Percentiles rank a stretch among this genome's conserved stretches.
These are phyloP conservation scores for Parascotia fuliginaria DNA, from an alignment of 2,888 invertebrate genomes.

Conservation along the genomic window DNA sequence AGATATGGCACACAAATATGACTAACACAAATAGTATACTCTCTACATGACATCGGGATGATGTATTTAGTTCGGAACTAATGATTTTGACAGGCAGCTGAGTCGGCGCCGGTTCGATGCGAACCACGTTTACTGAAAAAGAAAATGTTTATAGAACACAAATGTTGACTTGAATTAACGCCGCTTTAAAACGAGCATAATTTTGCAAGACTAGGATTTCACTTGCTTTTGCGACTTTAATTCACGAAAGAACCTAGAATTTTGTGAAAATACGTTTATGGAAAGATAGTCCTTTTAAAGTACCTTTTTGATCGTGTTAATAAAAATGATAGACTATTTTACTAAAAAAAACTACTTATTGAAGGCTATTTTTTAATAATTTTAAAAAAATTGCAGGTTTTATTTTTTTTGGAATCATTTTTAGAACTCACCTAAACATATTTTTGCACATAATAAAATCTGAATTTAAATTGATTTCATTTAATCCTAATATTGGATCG, in stretches of 20 bases:
- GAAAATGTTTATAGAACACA: conserved; percentile 29
- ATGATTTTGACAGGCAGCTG: conserved; percentile 78
- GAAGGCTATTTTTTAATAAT: too few relatives aligned
- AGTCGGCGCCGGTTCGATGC: conserved; percentile 75
- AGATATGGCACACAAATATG: conserved; percentile 56
- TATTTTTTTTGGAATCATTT: too few relatives aligned
- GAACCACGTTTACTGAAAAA: conserved; percentile 77
- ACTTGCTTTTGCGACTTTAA: conserved; percentile 13
- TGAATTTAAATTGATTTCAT: background rate
- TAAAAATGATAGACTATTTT: too few relatives aligned
- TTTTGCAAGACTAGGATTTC: conserved; percentile 16
- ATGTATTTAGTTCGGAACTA: conserved; percentile 62
- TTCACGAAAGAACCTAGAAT: background rate
- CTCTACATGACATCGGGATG: conserved; percentile 47
- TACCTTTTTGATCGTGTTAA: too few relatives aligned
- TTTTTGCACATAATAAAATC: background rate
- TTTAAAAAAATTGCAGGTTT: too few relatives aligned
- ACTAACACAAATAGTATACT: conserved; percentile 49
- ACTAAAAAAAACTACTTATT: too few relatives aligned
- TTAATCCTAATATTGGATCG: background rate
- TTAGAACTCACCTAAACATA: background rate
- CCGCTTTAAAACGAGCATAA: conserved; percentile 8
- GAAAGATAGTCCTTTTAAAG: background rate
- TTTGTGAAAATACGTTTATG: conserved; percentile 2
- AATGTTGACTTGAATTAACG: conserved; percentile 8